Base-by-base conservation (phyloP, 2,797 vertebrate genomes). In the Onychomys leucogaster region DNA sequence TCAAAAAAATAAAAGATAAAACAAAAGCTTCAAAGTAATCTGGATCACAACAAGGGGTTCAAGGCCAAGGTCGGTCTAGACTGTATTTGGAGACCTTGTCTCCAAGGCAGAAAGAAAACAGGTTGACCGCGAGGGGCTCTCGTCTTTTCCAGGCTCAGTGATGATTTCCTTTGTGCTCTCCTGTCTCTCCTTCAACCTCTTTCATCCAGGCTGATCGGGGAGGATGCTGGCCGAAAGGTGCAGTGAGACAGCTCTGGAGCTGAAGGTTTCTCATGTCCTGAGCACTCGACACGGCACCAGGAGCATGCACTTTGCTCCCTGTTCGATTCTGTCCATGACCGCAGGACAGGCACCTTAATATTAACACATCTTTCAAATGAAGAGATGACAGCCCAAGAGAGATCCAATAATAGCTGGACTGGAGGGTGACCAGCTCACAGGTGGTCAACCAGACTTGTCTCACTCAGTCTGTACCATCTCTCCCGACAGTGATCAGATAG, bases 251-350 rank as follows among this genome's bases (percentile, higher is more conserved):
- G 49, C 49, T 73, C 6, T 21, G 13, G 49, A 67, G 43, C 27
- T 3, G 41, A 13, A 0, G 9, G 21, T 43, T 59, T 81, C 76
- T 49, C 17, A 5, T 25, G 32, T 90, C 75, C 52, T 2, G 23
- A 87, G 46, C 12, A 19, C 27, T 41, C 2, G 71, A 78, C 65
- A 77, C 1, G 32, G 49, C 12, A 41, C 41, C 65, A 16, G 32
- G 23, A 1, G 52, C 37, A 32, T 0, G 2, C 0, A 0, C 46
- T 21, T 10, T 2, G 2, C 46, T 17, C 25, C 41, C 17, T 43
- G 46, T 49, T 76, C 59, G 41, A 32, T 23, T 91, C 49, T 80
- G 41, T 49, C 46, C 27, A 0, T 23, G 81, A 17, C 57, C 37
- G 41, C 0, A 49, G 78, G 37, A 32, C 32, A 67, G 34, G 52